Conservation (phyloP, 2,797 vertebrate genomes). For the Bovichtus diacanthus region DNA sequence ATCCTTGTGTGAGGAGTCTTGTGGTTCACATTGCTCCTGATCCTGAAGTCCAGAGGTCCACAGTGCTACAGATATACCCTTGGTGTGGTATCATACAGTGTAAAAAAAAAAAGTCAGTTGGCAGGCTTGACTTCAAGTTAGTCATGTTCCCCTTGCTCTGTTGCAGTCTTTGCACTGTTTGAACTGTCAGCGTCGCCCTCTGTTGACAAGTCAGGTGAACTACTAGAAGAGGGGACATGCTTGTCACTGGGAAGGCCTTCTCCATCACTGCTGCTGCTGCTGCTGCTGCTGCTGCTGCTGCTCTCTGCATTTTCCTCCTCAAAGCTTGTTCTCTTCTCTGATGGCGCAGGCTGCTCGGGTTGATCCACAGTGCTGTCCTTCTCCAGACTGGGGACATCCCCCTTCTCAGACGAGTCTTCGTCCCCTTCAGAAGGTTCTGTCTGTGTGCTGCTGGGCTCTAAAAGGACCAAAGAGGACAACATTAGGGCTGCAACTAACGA, state of each 20-base stretch:
- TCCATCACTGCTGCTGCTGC: slow-evolving; percentile 72
- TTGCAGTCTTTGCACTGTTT: slow-evolving; percentile 85
- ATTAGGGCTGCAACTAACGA: background rate
- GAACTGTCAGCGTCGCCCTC: slow-evolving; percentile 88
- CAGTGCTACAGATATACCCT: slow-evolving; percentile 79
- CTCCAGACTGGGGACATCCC: slow-evolving; percentile 77
- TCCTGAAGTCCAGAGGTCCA: slow-evolving; percentile 73
- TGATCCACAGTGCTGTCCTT: slow-evolving; percentile 82
- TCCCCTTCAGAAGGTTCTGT: slow-evolving; percentile 78
- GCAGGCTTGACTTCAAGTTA: slow-evolving; percentile 62
- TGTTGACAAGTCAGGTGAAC: slow-evolving; percentile 84
- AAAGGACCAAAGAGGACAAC: slow-evolving; percentile 12
- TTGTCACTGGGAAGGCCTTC: slow-evolving; percentile 79
- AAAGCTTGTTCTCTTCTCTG: slow-evolving; percentile 77
- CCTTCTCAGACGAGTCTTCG: slow-evolving; percentile 80
- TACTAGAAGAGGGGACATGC: slow-evolving; percentile 75
- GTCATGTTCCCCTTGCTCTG: slow-evolving; percentile 89
- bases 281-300: slow-evolving; percentile 68
- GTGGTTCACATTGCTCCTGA: slow-evolving; percentile 62
- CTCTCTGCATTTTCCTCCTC: slow-evolving; percentile 77
- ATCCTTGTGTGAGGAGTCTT: slow-evolving; percentile 54
- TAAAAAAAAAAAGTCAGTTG: slow-evolving; percentile 66
- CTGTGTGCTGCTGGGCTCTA: slow-evolving; percentile 87
- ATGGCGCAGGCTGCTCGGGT: slow-evolving; percentile 75
- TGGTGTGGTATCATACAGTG: slow-evolving; percentile 77